Evolutionary conservation across 2,888 invertebrate genomes (phyloP).

Genomic region (Tridacna crocea): DNA sequence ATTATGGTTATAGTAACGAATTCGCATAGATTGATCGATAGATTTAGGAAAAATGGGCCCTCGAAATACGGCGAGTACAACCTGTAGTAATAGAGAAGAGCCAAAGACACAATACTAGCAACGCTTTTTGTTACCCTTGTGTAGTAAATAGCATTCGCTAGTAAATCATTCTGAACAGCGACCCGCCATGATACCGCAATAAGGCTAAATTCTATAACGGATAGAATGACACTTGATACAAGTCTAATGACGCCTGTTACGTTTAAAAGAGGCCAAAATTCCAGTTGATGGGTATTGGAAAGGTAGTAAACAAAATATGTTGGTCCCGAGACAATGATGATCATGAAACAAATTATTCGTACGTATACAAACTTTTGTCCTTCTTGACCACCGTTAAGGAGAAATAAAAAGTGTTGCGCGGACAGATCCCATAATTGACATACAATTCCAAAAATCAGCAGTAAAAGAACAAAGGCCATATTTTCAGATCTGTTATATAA

Average conservation of each 20-base stretch:
- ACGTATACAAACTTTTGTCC: background rate
- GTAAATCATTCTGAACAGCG: background rate
- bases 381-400: background rate
- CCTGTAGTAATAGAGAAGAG: background rate
- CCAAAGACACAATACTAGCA: background rate
- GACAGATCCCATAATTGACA: constrained; percentile 12
- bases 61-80: constrained; percentile 9
- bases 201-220: background rate
- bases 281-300: background rate
- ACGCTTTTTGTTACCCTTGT: background rate
- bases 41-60: background rate
- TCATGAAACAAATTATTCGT: background rate
- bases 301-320: background rate
- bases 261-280: constrained; percentile 1
- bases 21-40: background rate
- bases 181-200: background rate
- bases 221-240: background rate
- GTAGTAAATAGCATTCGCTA: constrained; percentile 1
- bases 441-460: background rate
- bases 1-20: background rate
- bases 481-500: background rate
- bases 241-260: constrained; percentile 4
- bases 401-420: background rate
- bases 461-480: constrained; percentile 8
- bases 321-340: background rate